These are phyloP conservation scores for Saccopteryx bilineata DNA, from an alignment of 2,113 vertebrate species.

Conservation along the genomic window DNA sequence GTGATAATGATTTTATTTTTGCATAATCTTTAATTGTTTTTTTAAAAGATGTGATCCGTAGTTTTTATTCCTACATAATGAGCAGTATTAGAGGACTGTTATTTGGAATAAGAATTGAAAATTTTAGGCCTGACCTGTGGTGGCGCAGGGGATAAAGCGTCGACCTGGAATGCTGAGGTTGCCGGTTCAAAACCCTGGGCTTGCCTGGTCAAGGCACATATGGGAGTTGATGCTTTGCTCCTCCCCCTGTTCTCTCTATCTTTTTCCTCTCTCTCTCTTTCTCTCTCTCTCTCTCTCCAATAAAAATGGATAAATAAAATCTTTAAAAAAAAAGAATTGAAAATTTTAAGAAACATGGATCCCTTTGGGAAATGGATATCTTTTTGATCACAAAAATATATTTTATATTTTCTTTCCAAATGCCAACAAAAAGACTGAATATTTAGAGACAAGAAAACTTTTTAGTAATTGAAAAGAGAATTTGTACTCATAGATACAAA, in stretches of 20 bases:
- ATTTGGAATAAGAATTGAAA: not conserved
- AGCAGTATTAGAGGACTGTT: not conserved
- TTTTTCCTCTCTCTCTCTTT: too few species aligned
- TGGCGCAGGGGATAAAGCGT: too few species aligned
- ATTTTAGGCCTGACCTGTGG: not conserved
- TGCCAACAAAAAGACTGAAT: not conserved
- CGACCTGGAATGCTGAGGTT: too few species aligned
- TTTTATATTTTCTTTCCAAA: conserved; percentile 41
- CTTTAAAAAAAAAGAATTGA: not conserved
- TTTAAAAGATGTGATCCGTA: not conserved
- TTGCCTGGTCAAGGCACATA: too few species aligned
- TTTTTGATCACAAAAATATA: not conserved
- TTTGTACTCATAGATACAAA: not conserved
- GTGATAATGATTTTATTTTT: conserved; percentile 30
- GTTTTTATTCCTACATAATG: not conserved
- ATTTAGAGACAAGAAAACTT: not conserved
- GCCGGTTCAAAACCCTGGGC: too few species aligned
- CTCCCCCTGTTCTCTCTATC: too few species aligned
- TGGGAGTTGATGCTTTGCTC: too few species aligned
- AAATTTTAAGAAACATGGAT: conserved; percentile 2
- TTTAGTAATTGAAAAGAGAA: not conserved
- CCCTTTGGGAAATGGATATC: not conserved
- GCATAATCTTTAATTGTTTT: not conserved
- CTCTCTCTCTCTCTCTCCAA: too few species aligned
- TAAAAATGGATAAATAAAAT: too few species aligned